Conservation (phyloP, 2,888 invertebrate genomes). For the Crioceris asparagi region DNA sequence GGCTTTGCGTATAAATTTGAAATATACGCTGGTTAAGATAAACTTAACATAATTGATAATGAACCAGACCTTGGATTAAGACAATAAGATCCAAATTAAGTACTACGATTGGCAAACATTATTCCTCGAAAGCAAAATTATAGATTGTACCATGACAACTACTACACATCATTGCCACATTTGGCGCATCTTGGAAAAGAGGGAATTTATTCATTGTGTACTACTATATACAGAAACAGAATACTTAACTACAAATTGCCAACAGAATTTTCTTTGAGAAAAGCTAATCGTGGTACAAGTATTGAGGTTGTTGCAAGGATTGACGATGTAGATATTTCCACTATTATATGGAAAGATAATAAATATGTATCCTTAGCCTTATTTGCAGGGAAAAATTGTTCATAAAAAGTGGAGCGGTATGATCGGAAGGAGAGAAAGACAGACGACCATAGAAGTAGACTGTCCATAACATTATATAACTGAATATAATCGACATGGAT, state of each 20-base stretch:
- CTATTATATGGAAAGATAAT: conserved; percentile 6
- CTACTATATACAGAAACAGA: background rate
- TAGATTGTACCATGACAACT: too few relatives aligned
- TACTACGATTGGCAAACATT: too few relatives aligned
- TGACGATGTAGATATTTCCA: conserved; percentile 4
- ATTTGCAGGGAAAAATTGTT: conserved; percentile 7
- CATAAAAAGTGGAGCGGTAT: conserved; percentile 2
- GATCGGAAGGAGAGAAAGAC: conserved; percentile 7
- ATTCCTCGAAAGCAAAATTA: too few relatives aligned
- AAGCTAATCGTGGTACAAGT: too few relatives aligned
- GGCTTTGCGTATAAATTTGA: too few relatives aligned
- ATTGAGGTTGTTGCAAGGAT: too few relatives aligned
- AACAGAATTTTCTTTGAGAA: background rate
- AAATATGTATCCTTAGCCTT: conserved; percentile 8
- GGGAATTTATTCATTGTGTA: background rate
- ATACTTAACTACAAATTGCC: background rate
- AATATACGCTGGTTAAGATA: background rate
- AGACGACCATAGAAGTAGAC: conserved; percentile 4
- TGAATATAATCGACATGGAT: conserved; percentile 4
- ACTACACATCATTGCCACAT: too few relatives aligned
- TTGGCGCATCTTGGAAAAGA: too few relatives aligned
- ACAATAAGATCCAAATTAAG: too few relatives aligned
- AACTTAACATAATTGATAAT: background rate
- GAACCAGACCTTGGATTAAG: background rate
- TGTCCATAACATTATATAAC: conserved; percentile 4